Conservation (phyloP, 1,140 invertebrate species). For the Dreissena rostriformis region DNA sequence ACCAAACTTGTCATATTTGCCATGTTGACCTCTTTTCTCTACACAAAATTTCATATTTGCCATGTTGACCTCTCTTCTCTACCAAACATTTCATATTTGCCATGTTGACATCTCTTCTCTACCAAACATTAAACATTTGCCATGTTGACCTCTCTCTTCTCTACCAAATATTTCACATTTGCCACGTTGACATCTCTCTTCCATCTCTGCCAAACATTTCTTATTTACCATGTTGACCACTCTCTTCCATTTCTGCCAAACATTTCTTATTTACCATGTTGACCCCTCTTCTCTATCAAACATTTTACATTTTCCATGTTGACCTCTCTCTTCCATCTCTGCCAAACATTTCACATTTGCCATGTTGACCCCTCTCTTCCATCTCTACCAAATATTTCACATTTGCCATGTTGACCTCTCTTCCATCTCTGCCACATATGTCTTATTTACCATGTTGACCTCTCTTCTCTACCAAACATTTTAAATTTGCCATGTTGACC, state of each 20-base stretch:
- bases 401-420: constrained; percentile 30
- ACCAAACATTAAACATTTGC: not conserved
- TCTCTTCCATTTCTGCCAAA: constrained; percentile 57
- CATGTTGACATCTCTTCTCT: constrained; percentile 35
- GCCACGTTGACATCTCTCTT: constrained; percentile 23
- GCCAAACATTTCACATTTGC: constrained; percentile 52
- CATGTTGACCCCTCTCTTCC: constrained; percentile 31
- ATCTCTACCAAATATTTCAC: constrained; percentile 51
- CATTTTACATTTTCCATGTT: constrained; percentile 15
- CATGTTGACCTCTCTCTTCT: constrained; percentile 31
- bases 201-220: constrained; percentile 52
- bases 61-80: constrained; percentile 33
- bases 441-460: constrained; percentile 80
- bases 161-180: constrained; percentile 1
- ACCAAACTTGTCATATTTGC: not conserved
- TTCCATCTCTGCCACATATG: constrained; percentile 85
- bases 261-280: constrained; percentile 18
- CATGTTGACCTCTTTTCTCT: constrained; percentile 23
- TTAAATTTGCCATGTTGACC: constrained; percentile 17
- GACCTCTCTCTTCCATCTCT: constrained; percentile 33
- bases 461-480: constrained; percentile 16
- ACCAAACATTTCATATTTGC: not conserved
- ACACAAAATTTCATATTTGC: constrained; percentile 3
- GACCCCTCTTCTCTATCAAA: constrained; percentile 13
- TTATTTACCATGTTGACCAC: constrained; percentile 17